Conservation (phyloP, 2,113 vertebrate species). For the Astur gentilis region DNA sequence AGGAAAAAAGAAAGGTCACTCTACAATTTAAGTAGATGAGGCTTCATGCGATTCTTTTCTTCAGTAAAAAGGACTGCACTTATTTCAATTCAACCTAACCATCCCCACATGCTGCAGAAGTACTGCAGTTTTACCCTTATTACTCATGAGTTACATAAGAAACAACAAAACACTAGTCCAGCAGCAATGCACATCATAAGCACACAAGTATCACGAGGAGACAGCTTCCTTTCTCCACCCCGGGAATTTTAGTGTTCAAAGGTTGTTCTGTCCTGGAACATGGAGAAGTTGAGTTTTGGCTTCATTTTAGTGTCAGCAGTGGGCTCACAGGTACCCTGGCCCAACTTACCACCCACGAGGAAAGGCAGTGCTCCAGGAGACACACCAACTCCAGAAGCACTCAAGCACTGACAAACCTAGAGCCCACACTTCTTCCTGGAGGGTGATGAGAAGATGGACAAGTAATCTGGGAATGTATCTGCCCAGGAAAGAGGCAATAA, state of each 20-base stretch:
- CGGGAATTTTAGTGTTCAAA: background rate
- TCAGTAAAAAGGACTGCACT: background rate
- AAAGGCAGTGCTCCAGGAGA: background rate
- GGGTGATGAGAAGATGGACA: background rate
- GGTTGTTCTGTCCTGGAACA: background rate
- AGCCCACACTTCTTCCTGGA: background rate
- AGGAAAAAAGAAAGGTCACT: background rate
- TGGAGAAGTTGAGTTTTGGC: fast-evolving
- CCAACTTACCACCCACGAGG: background rate
- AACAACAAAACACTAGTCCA: background rate
- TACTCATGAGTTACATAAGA: background rate
- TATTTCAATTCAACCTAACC: background rate
- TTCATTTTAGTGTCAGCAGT: background rate
- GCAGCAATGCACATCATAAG: fast-evolving
- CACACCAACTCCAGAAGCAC: background rate
- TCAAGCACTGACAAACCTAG: background rate
- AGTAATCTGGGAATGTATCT: background rate
- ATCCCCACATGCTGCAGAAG: background rate
- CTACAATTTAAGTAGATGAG: background rate
- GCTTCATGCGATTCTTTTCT: background rate
- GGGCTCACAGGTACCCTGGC: background rate
- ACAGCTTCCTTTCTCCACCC: background rate
- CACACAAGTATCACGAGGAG: fast-evolving
- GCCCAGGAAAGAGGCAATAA: background rate
- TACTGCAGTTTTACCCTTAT: background rate